Evolutionary conservation across 2,888 invertebrate species (phyloP), one percentile per base, ranked within the genome.

Genomic region (Protophormia terraenovae): DNA sequence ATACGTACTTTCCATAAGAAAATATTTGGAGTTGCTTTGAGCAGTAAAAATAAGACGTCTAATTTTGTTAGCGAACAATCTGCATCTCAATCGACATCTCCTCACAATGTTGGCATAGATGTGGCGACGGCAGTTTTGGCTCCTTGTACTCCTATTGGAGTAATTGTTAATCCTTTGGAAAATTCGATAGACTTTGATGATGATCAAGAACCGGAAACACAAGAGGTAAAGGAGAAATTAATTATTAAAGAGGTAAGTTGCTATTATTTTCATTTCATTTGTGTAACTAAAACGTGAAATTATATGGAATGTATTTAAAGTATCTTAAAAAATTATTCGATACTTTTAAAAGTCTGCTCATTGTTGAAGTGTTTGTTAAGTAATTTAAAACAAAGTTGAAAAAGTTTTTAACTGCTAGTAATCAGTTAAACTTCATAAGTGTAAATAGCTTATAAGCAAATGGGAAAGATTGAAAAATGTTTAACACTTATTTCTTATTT

Each of bases 81-180:
- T 3, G 88, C 88, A 3, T 53, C 88, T n/a, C 87, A 84, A 0
- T 72, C 87, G 1, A 86, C 88, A 6, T 81, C 87, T 5, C 62
- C 85, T 16, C 77, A 77, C 35, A 50, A 80, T 19, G 78, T 86
- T 24, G 82, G 86, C 22, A 88, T 86, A 22, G 91, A 89, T 64
- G 62, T 64, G 66, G 88, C 87, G 0, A 35, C 83, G 19, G 87
- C 89, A 73, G n/a, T n/a, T n/a, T n/a, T n/a, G n/a, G n/a, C n/a
- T n/a, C 90, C 91, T 60, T 67, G 89, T 1, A 89, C 87, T 12
- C 92, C 93, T 19, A 94, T 94, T 79, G 94, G 96, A 22, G 94
- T 95, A 6, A 94, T 96, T 50, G 94, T 95, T 76, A 94, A 96
- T 55, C 96, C 96, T 89, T 93, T 96, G 1, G 93, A 93, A 16